Evolutionary conservation across 2,797 vertebrate species (phyloP).

Genomic region (Sebastes steindachneri): DNA sequence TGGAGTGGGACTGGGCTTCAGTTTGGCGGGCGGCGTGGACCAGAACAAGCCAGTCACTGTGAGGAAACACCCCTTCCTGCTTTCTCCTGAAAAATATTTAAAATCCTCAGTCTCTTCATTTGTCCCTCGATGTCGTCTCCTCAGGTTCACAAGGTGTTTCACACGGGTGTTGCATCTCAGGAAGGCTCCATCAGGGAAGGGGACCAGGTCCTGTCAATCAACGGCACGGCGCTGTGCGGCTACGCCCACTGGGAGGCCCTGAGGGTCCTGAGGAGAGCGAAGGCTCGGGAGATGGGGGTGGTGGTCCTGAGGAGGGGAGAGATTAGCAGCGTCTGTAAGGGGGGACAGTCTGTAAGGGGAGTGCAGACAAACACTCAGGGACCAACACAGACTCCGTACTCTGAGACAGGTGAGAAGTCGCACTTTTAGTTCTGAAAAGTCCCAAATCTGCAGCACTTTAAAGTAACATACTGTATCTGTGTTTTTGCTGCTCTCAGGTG

Average conservation of each 20-base stretch:
- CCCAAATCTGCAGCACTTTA: neutral
- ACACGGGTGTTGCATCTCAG: conserved; percentile 79
- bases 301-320: conserved; percentile 81
- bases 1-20: conserved; percentile 86
- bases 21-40: conserved; percentile 85
- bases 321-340: conserved; percentile 1
- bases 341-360: neutral
- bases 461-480: neutral
- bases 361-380: conserved; percentile 17
- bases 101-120: neutral
- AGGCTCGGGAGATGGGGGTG: conserved; percentile 76
- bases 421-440: neutral
- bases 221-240: conserved; percentile 77
- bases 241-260: conserved; percentile 81
- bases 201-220: conserved; percentile 84
- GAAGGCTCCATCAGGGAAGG: conserved; percentile 84
- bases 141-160: conserved; percentile 85
- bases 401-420: conserved; percentile 63
- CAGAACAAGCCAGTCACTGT: conserved; percentile 86
- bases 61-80: conserved; percentile 47
- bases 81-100: neutral
- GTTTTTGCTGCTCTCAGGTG: conserved; percentile 53
- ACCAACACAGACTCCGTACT: conserved; percentile 8
- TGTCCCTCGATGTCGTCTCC: neutral
- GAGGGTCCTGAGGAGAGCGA: conserved; percentile 75